phyloP scores from a whole-genome alignment of 2,888 invertebrate genomes.

The Papilio demoleus region DNA sequence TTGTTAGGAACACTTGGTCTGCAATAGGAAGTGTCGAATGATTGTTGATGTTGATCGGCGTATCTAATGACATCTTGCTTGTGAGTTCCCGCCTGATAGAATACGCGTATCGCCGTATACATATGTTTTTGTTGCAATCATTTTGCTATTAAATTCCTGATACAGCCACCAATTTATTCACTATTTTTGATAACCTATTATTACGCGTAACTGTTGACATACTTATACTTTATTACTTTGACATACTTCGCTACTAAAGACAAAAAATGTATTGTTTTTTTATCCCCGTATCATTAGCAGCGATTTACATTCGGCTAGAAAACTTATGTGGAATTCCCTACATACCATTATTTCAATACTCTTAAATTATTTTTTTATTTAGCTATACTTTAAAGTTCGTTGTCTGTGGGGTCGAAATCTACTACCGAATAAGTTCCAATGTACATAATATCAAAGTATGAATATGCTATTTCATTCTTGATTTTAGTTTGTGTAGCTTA shows the following conservation, averaged over 20 bases:
- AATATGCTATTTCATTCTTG: no score
- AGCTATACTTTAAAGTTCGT: background rate
- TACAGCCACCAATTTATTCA: slow-evolving; percentile 1
- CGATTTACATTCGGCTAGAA: background rate
- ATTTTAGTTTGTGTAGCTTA: no score
- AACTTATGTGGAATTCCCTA: background rate
- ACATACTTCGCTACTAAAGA: background rate
- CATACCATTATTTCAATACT: background rate
- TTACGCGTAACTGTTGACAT: slow-evolving; percentile 3
- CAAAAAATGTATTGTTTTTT: background rate
- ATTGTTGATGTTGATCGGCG: slow-evolving; percentile 60
- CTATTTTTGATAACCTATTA: background rate
- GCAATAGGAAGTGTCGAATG: slow-evolving; percentile 69
- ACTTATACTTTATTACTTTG: background rate
- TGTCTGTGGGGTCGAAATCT: background rate
- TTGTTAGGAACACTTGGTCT: slow-evolving; percentile 55
- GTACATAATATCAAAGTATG: no score
- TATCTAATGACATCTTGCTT: slow-evolving; percentile 62
- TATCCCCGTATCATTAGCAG: background rate
- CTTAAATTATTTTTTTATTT: background rate
- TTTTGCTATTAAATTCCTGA: slow-evolving; percentile 25
- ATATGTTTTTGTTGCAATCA: slow-evolving; percentile 26
- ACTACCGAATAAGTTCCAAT: background rate
- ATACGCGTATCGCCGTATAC: slow-evolving; percentile 19
- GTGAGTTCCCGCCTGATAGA: slow-evolving; percentile 31